Evolutionary conservation across 2,888 invertebrate species (phyloP).

Genomic region (Eupithecia abbreviata): DNA sequence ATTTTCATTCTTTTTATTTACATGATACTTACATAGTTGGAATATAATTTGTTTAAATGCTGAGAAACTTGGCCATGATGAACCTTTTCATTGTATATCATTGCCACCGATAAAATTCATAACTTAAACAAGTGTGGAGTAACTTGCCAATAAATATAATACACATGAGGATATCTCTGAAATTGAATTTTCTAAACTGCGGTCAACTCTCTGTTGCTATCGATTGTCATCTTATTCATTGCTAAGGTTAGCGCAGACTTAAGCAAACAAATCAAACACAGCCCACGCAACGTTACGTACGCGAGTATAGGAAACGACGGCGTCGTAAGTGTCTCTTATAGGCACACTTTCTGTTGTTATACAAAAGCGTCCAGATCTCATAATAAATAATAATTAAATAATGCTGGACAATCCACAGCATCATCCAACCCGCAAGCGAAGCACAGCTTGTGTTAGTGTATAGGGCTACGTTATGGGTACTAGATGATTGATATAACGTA

Average conservation of each 20-base stretch:
- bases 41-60: slow-evolving; percentile 10
- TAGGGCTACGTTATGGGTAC: too few species aligned
- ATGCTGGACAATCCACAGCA: too few species aligned
- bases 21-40: slow-evolving; percentile 1
- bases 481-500: too few species aligned
- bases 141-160: neutral
- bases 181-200: neutral
- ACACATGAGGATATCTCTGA: neutral
- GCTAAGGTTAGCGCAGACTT: neutral
- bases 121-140: neutral
- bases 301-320: neutral
- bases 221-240: neutral
- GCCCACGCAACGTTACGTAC: neutral
- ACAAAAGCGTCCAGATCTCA: too few species aligned
- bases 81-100: neutral
- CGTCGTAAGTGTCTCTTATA: neutral
- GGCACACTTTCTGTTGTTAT: too few species aligned
- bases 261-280: neutral
- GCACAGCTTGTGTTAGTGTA: too few species aligned
- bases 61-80: neutral
- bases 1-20: slow-evolving; percentile 22
- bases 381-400: too few species aligned
- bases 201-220: neutral
- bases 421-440: too few species aligned
- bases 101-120: slow-evolving; percentile 1